Evolutionary conservation across 2,113 vertebrate species (phyloP).

Genomic region (Mus musculus): DNA sequence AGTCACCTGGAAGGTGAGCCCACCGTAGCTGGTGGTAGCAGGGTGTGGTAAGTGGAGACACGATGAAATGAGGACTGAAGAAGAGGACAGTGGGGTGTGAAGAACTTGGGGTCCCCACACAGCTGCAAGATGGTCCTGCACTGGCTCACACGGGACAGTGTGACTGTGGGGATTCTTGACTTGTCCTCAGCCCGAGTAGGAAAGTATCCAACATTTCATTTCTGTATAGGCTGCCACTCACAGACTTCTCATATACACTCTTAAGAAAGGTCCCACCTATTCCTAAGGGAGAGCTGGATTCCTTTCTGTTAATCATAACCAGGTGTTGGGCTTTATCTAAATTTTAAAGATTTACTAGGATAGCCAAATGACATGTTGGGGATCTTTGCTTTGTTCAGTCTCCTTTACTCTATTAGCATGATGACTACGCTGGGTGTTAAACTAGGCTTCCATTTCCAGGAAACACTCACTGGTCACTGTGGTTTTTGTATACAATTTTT

Average conservation of each 20-base stretch:
- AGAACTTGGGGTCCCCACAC: not conserved
- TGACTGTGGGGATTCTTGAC: not conserved
- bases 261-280: not conserved
- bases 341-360: not conserved
- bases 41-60: too few species aligned
- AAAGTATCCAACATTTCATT: not conserved
- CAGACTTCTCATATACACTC: not conserved
- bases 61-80: not conserved
- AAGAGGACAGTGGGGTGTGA: too few species aligned
- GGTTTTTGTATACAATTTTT: too few species aligned
- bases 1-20: not conserved
- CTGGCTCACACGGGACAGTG: not conserved
- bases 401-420: not conserved
- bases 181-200: not conserved
- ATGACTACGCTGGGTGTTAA: not conserved
- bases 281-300: not conserved
- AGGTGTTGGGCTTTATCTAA: not conserved
- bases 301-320: not conserved
- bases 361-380: not conserved
- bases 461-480: not conserved
- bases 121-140: not conserved
- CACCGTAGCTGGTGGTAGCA: not conserved
- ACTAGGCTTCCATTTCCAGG: not conserved
- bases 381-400: not conserved
- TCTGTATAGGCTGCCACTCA: not conserved